A percentile compares a stretch with the other conserved stretches of the same genome.
These are phyloP conservation scores for Tupaia chinensis DNA, from an alignment of 2,113 vertebrate genomes.

Conservation along the genomic window DNA sequence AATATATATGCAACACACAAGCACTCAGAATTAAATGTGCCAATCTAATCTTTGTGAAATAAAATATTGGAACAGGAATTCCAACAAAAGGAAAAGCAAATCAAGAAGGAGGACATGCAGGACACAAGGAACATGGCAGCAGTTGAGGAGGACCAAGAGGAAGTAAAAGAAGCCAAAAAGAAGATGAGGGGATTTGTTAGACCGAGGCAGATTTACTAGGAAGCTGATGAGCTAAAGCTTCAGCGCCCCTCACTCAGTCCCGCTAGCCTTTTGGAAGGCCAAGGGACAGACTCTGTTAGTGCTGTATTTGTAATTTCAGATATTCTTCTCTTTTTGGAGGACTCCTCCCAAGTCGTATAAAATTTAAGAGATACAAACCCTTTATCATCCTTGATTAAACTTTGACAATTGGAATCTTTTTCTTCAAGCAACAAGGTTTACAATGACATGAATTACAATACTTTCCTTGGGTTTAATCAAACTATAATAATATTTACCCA, in stretches of 20 bases:
- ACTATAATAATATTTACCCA: neutral
- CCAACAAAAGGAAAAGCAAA: neutral
- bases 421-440: neutral
- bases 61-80: neutral
- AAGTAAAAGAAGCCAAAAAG: neutral
- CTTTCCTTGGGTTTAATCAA: neutral
- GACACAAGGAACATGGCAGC: neutral
- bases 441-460: slow-evolving; percentile 55
- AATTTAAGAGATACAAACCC: slow-evolving; percentile 18
- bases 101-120: neutral
- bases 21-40: neutral
- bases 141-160: neutral
- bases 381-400: neutral
- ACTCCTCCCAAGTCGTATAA: neutral
- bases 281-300: neutral
- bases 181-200: neutral
- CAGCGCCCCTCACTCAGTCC: neutral
- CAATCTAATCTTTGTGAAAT: neutral
- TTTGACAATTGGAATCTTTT: slow-evolving; percentile 14
- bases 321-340: slow-evolving; percentile 3
- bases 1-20: neutral
- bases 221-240: neutral
- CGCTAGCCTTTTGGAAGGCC: neutral
- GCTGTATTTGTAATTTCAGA: neutral
- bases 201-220: neutral